phyloP scores from a whole-genome alignment of 2,113 vertebrate species.

The Paraplagusia blochii region DNA sequence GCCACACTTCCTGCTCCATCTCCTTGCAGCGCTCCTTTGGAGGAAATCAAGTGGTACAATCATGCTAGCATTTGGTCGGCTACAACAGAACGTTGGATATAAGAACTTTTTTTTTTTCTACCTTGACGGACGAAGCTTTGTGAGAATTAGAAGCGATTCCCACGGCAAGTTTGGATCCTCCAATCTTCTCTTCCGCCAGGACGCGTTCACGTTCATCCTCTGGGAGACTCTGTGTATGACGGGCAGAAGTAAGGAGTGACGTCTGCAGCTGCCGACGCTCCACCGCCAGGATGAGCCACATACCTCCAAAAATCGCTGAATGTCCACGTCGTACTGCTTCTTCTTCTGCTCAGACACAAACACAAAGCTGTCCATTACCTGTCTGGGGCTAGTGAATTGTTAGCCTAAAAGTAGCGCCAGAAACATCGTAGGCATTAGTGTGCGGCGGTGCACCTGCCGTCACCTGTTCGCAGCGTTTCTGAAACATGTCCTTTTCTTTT shows the following conservation, averaged over 20 bases:
- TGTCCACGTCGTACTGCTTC: slow-evolving; percentile 80
- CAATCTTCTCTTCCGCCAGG: slow-evolving; percentile 73
- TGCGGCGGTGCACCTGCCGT: neutral
- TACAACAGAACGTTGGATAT: too few species aligned
- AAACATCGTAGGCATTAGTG: too few species aligned
- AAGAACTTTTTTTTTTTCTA: slow-evolving; percentile 30
- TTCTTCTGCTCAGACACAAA: slow-evolving; percentile 68
- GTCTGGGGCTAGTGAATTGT: too few species aligned
- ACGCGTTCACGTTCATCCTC: slow-evolving; percentile 78
- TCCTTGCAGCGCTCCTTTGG: slow-evolving; percentile 67
- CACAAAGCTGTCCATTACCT: too few species aligned
- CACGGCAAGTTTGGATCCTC: slow-evolving; percentile 50
- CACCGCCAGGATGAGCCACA: neutral
- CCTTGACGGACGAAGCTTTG: slow-evolving; percentile 70
- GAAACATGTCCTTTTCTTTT: slow-evolving; percentile 82
- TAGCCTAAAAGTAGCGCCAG: too few species aligned
- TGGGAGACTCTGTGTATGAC: slow-evolving; percentile 69
- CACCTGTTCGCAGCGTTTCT: slow-evolving; percentile 82
- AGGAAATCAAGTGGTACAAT: neutral
- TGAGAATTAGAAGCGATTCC: slow-evolving; percentile 60
- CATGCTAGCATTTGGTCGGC: neutral
- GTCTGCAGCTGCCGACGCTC: too few species aligned
- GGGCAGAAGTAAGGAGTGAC: neutral
- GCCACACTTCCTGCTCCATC: slow-evolving; percentile 68
- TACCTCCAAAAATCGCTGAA: slow-evolving; percentile 80